Percentiles rank a stretch among this genome's conserved stretches.
These are phyloP conservation scores for Ophraella communa DNA, from an alignment of 2,888 invertebrate species.

Conservation along the genomic window DNA sequence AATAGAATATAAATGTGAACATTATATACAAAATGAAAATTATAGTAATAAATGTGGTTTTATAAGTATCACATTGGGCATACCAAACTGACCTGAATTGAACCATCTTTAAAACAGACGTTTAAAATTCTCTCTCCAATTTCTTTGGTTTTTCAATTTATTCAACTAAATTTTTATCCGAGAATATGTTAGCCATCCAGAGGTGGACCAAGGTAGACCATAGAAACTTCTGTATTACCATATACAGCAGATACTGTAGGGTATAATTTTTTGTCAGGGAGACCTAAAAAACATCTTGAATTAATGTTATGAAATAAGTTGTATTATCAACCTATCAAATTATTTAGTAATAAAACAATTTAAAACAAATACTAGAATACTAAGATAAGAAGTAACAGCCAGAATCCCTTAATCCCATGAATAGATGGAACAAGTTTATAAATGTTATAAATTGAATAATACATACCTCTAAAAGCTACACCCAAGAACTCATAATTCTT, in stretches of 20 bases:
- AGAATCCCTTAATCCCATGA: too few species aligned
- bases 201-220: conserved; percentile 98
- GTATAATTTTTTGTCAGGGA: conserved; percentile 91
- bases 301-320: too few species aligned
- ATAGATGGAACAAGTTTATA: too few species aligned
- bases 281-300: conserved; percentile 63
- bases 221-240: conserved; percentile 98
- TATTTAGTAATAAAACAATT: too few species aligned
- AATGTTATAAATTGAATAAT: neutral
- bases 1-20: neutral
- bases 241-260: conserved; percentile 98
- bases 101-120: conserved; percentile 34
- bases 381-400: neutral
- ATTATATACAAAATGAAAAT: conserved; percentile 5
- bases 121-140: conserved; percentile 34
- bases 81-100: conserved; percentile 55
- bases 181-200: conserved; percentile 81
- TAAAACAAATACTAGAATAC: too few species aligned
- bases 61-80: conserved; percentile 60
- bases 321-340: too few species aligned
- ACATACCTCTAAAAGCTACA: conserved; percentile 90
- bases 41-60: conserved; percentile 20
- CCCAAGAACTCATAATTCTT: conserved; percentile 98
- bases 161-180: conserved; percentile 22
- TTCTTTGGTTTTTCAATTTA: conserved; percentile 25